Base-by-base conservation (phyloP, 2,888 invertebrate species). In the Imbricaverruca yamaguchii region DNA sequence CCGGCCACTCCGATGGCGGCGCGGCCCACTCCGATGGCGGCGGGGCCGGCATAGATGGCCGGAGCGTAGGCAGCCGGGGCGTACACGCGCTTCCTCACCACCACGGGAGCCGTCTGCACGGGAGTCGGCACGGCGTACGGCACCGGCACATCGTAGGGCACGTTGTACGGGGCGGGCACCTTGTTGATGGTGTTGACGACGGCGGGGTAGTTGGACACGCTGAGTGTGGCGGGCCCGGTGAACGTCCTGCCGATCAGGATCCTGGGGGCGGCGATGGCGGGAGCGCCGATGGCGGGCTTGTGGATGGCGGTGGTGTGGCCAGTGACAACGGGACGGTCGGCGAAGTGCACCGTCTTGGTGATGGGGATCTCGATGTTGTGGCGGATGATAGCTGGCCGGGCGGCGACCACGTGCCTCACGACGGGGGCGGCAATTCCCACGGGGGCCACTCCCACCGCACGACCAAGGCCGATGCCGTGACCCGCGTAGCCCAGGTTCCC, bases 241-340 rank as follows among this genome's bases (percentile, higher is more conserved):
- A 63, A 55, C 78, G 81, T 80, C 81, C 82, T 83, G 61, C 82
- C 81, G 57, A 82, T 81, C 59, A 83, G 81, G 25, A 63, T 79
- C 63, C 67, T 80, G n/a, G 83, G 83, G 9, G 83, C 82, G n/a
- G 80, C 80, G 78, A 83, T 83, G 77, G 82, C 82, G 7, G 83
- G 83, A 56, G 83, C 83, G 23, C 80, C 67, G 61, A 83, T 65
- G 63, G 82, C 39, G 15, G 83, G 83, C 80, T 83, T 83, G 81
- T 82, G 80, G 63, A 83, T 82, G 80, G 81, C 25, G n/a, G 83
- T 83, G 74, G 79, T 82, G 81, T 80, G 56, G 4, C 83, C 83
- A 15, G 82, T 82, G 8, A 82, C 82, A 69, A 81, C 82, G 56
- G 25, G 55, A 78, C 82, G 81, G 57, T 82, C 80, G 80, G 82